These are phyloP conservation scores for Urosaurus nigricauda DNA, from an alignment of 2,797 vertebrate genomes.

Conservation along the genomic window DNA sequence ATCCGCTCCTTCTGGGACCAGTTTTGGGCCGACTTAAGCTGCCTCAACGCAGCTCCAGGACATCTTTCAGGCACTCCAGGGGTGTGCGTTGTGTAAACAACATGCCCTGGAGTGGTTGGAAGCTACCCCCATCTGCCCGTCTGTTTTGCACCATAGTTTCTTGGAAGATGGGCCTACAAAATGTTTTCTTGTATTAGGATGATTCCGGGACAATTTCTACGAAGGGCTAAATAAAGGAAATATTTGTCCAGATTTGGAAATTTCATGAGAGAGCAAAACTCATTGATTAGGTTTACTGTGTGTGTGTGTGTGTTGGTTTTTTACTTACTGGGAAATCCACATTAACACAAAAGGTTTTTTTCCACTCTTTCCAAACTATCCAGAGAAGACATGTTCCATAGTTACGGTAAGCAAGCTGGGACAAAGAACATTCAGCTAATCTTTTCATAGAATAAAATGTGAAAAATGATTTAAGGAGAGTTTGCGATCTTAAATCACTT, in stretches of 20 bases:
- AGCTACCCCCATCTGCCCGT: no score
- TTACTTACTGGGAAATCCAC: constrained; percentile 1
- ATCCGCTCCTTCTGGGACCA: no score
- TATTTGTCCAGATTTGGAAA: neutral
- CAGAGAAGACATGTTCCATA: neutral
- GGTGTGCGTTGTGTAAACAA: no score
- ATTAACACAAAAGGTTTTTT: neutral
- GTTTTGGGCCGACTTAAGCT: no score
- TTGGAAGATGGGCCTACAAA: neutral
- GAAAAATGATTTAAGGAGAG: neutral
- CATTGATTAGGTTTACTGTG: neutral
- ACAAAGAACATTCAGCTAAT: neutral
- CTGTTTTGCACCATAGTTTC: neutral
- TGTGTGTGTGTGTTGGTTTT: neutral
- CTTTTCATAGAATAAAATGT: neutral
- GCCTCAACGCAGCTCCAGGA: no score
- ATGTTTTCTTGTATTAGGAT: neutral
- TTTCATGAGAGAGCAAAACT: neutral
- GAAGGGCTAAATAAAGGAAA: neutral
- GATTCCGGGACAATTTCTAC: constrained; percentile 6
- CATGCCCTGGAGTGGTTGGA: no score
- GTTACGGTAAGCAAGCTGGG: no score
- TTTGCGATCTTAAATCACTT: neutral
- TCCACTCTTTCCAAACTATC: neutral
- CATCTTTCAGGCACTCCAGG: no score